phyloP scores from a whole-genome alignment of 2,888 invertebrate species.

The Amblyteles armatorius region DNA sequence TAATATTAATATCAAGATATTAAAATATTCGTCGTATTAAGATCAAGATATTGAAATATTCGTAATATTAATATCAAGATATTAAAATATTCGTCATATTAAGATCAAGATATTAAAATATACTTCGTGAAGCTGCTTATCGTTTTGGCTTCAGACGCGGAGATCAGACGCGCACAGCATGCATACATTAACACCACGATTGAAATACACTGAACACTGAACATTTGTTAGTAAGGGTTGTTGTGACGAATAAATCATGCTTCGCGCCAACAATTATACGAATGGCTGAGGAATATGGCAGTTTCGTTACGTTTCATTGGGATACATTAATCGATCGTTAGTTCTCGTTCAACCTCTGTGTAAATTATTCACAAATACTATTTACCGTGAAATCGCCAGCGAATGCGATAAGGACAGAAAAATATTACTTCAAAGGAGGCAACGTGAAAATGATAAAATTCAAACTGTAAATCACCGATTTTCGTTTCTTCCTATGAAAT shows the following conservation, averaged over 20 bases:
- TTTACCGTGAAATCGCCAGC: slow-evolving; percentile 46
- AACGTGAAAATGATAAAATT: slow-evolving; percentile 69
- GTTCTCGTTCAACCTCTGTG: background rate
- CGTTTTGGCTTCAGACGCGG: background rate
- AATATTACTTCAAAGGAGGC: background rate
- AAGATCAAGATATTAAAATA: background rate
- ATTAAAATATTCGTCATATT: no score
- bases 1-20: no score
- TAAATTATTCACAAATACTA: slow-evolving; percentile 41
- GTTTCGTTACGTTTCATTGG: slow-evolving; percentile 2
- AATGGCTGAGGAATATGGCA: background rate
- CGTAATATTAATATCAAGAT: no score
- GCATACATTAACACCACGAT: background rate
- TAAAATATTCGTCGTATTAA: no score
- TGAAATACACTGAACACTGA: background rate
- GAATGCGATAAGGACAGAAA: slow-evolving; percentile 42
- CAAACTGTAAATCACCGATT: slow-evolving; percentile 78
- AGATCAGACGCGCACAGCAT: background rate
- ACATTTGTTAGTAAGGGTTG: background rate
- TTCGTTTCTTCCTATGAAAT: slow-evolving; percentile 79
- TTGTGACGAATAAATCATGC: slow-evolving; percentile 11
- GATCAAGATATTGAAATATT: no score
- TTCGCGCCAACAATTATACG: slow-evolving; percentile 15
- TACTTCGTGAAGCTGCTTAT: background rate
- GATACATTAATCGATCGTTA: slow-evolving; percentile 29